phyloP scores from a whole-genome alignment of 2,113 vertebrate genomes.

The Oryzias melastigma region DNA sequence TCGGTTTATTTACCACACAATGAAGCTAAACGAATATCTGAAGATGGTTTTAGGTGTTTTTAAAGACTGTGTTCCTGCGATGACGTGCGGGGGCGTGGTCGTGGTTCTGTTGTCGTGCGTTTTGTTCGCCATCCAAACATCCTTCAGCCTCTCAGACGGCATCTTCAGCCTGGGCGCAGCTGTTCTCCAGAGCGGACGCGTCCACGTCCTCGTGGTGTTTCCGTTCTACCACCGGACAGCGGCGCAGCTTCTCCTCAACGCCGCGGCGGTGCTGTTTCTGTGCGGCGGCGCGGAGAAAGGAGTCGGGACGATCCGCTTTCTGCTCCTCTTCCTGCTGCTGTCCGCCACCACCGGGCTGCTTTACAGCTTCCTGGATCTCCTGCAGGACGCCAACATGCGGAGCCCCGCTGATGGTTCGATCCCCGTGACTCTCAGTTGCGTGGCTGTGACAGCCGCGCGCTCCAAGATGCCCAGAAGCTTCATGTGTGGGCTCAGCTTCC shows the following conservation, averaged over 20 bases:
- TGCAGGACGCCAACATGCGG: constrained; percentile 23
- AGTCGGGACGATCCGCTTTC: constrained; percentile 63
- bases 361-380: constrained; percentile 59
- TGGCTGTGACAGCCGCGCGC: constrained; percentile 62
- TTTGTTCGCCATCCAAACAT: constrained; percentile 41
- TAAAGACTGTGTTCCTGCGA: constrained; percentile 31
- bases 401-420: constrained; percentile 45
- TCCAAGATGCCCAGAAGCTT: constrained; percentile 62
- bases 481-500: constrained; percentile 65
- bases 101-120: constrained; percentile 31
- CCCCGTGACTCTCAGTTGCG: constrained; percentile 54
- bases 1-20: not conserved
- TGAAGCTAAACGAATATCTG: not conserved
- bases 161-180: constrained; percentile 48
- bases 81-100: constrained; percentile 39
- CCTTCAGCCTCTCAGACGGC: constrained; percentile 19
- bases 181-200: constrained; percentile 49
- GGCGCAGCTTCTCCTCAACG: constrained; percentile 54
- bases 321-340: constrained; percentile 49
- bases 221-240: constrained; percentile 51
- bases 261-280: constrained; percentile 39
- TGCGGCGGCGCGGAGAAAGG: constrained; percentile 61
- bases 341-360: constrained; percentile 50
- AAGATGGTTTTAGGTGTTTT: constrained; percentile 13
- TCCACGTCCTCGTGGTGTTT: constrained; percentile 47